A percentile compares a stretch with the other conserved stretches of the same genome.
phyloP scores from a whole-genome alignment of 2,113 vertebrate species.

The Alligator mississippiensis region DNA sequence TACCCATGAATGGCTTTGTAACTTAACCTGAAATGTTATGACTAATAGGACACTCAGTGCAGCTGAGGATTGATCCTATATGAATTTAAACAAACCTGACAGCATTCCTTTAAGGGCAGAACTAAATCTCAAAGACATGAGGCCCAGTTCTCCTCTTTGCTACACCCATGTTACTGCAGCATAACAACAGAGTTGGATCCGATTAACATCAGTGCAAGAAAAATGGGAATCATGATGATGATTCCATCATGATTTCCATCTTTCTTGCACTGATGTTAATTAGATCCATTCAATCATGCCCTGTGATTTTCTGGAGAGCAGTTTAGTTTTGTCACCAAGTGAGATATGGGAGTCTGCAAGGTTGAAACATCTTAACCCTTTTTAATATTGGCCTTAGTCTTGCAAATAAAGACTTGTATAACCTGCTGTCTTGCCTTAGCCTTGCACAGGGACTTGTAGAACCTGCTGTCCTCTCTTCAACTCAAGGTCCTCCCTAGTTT shows the following conservation, averaged over 20 bases:
- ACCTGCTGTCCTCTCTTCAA: too few relatives aligned
- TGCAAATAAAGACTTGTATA: not conserved
- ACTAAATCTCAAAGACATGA: not conserved
- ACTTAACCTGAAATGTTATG: fast-evolving
- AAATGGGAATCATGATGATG: not conserved
- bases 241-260: too few relatives aligned
- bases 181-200: not conserved
- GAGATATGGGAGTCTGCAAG: not conserved
- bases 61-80: not conserved
- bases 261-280: too few relatives aligned
- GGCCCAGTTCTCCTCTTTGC: not conserved
- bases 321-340: not conserved
- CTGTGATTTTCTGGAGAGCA: not conserved
- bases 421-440: too few relatives aligned
- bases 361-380: not conserved
- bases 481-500: not conserved
- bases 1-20: not conserved
- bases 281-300: not conserved
- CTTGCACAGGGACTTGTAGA: too few relatives aligned
- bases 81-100: not conserved
- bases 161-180: fast-evolving
- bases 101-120: not conserved
- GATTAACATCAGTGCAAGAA: not conserved
- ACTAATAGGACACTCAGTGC: not conserved
- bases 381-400: not conserved